Percentiles rank a stretch among this genome's conserved stretches.
These are phyloP conservation scores for Flexamia atlantica DNA, from an alignment of 2,888 invertebrate genomes.

Conservation along the genomic window DNA sequence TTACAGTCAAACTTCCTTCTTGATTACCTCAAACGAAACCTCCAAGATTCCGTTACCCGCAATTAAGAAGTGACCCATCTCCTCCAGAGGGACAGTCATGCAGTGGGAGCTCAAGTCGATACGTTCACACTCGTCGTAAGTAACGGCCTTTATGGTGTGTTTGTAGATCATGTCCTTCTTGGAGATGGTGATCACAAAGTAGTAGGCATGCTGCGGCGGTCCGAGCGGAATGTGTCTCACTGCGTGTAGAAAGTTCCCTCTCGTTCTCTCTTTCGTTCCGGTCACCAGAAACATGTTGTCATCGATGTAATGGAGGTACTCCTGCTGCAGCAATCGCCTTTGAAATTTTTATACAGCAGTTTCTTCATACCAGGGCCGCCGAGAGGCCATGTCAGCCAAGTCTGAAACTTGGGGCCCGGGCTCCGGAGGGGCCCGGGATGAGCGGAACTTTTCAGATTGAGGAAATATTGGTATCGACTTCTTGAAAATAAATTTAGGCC, in stretches of 20 bases:
- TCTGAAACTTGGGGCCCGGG: too few species aligned
- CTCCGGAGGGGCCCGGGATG: too few species aligned
- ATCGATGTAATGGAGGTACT: background rate
- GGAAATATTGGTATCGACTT: too few species aligned
- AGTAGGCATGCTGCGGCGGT: background rate
- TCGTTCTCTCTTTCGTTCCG: background rate
- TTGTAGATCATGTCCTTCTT: background rate
- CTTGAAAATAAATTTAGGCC: too few species aligned
- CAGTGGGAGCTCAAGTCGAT: background rate
- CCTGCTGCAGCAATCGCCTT: background rate
- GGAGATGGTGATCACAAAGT: background rate
- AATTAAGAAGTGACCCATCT: background rate
- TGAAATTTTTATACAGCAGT: background rate
- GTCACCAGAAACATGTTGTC: background rate
- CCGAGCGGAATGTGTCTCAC: background rate
- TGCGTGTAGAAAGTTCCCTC: background rate
- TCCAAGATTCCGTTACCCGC: background rate
- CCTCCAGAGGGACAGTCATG: background rate
- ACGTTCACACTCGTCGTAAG: background rate
- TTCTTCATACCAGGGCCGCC: too few species aligned
- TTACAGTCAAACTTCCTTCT: background rate
- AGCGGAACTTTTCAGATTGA: too few species aligned
- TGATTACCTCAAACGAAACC: background rate
- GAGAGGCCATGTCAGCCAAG: too few species aligned
- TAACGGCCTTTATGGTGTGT: background rate